Evolutionary conservation across 2,113 vertebrate species (phyloP).

Genomic region (Paracanthobrama guichenoti): DNA sequence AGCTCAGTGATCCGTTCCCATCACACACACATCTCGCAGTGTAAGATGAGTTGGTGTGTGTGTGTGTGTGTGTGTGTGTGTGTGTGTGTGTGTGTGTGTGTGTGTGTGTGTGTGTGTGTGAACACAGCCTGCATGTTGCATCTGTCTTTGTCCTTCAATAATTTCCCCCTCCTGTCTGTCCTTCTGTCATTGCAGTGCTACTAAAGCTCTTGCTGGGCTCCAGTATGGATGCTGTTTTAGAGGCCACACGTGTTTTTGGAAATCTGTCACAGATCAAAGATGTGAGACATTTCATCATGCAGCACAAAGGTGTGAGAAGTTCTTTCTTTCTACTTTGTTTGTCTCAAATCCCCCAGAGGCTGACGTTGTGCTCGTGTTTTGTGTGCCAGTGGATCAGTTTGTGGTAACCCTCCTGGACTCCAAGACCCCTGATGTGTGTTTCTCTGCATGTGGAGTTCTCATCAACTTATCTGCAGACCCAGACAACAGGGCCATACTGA

Average conservation of each 20-base stretch:
- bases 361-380: neutral
- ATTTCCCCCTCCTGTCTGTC: slow-evolving; percentile 7
- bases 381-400: slow-evolving; percentile 84
- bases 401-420: slow-evolving; percentile 86
- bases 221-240: slow-evolving; percentile 82
- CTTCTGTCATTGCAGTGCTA: slow-evolving; percentile 71
- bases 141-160: slow-evolving; percentile 11
- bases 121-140: neutral
- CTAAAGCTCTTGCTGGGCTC: slow-evolving; percentile 77
- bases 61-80: neutral
- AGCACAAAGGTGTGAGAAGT: slow-evolving; percentile 75
- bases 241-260: slow-evolving; percentile 83
- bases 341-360: neutral
- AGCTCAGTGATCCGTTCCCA: slow-evolving; percentile 76
- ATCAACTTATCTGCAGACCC: slow-evolving; percentile 86
- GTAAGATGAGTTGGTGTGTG: slow-evolving; percentile 75
- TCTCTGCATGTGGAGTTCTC: slow-evolving; percentile 92
- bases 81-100: neutral
- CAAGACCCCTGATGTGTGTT: slow-evolving; percentile 87
- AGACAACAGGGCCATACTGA: slow-evolving; percentile 72
- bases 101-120: neutral
- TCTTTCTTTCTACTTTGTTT: slow-evolving; percentile 10
- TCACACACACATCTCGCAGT: slow-evolving; percentile 77
- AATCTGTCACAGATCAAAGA: slow-evolving; percentile 83
- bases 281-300: slow-evolving; percentile 80